phyloP scores from a whole-genome alignment of 2,797 vertebrate species.

The Linurgus olivaceus region DNA sequence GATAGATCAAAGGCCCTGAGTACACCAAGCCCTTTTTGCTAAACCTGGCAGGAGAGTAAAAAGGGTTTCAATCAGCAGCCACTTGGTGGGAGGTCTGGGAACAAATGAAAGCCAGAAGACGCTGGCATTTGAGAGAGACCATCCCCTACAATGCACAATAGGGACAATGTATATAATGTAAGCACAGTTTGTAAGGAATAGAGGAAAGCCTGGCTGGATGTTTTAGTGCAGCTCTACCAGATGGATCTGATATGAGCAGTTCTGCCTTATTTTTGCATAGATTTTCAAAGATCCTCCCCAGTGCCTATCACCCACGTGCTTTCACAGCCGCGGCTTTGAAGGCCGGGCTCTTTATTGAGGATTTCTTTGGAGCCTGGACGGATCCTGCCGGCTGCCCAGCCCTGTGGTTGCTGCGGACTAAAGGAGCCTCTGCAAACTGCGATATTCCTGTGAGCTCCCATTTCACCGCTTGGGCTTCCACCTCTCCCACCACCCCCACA shows the following conservation, averaged over 20 bases:
- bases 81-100: conserved; percentile 66
- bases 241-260: neutral
- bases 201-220: neutral
- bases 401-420: neutral
- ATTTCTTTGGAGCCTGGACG: neutral
- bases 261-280: neutral
- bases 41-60: conserved; percentile 63
- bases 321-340: neutral
- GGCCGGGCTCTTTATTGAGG: neutral
- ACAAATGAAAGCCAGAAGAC: conserved; percentile 62
- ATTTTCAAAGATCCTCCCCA: neutral
- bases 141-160: conserved; percentile 52
- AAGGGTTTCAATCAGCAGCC: conserved; percentile 62
- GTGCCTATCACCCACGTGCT: neutral
- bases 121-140: conserved; percentile 19
- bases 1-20: conserved; percentile 57
- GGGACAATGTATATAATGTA: neutral
- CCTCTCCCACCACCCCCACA: neutral
- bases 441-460: neutral
- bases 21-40: conserved; percentile 53
- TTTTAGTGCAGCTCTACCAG: neutral
- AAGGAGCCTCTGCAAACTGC: neutral
- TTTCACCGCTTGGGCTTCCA: neutral
- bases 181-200: neutral
- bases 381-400: neutral